Conservation (phyloP, 2,888 invertebrate species). For the Quadroppia sp. region DNA sequence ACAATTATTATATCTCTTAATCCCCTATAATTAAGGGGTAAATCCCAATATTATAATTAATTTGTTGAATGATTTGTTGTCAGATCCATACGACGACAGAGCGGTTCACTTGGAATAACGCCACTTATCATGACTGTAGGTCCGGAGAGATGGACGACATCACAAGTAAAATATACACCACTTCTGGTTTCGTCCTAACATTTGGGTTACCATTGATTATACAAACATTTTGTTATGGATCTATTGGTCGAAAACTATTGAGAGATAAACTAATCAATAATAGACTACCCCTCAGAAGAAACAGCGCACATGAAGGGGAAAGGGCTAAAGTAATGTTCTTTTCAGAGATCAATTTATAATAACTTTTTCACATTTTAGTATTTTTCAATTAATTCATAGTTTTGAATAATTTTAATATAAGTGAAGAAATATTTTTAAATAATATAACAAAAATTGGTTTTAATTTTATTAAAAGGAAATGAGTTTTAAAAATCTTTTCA, state of each 20-base stretch:
- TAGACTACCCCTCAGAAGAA: background rate
- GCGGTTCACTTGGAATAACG: background rate
- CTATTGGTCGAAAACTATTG: slow-evolving; percentile 55
- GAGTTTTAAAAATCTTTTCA: too few relatives aligned
- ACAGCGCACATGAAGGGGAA: background rate
- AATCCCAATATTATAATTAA: background rate
- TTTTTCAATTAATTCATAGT: too few relatives aligned
- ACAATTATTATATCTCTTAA: background rate
- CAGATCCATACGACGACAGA: background rate
- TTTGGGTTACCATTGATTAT: slow-evolving; percentile 54
- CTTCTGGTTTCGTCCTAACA: slow-evolving; percentile 51
- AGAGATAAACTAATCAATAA: slow-evolving; percentile 48
- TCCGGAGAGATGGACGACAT: background rate
- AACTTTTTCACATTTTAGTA: too few relatives aligned
- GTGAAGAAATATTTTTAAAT: too few relatives aligned
- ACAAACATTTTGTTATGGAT: slow-evolving; percentile 54
- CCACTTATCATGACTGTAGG: background rate
- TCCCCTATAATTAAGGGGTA: background rate
- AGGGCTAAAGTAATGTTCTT: slow-evolving; percentile 8
- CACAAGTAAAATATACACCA: slow-evolving; percentile 49
- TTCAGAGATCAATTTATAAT: too few relatives aligned
- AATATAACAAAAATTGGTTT: too few relatives aligned
- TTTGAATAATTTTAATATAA: too few relatives aligned
- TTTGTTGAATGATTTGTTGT: background rate
- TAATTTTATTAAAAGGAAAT: too few relatives aligned